Base-by-base conservation (phyloP, 2,888 invertebrate genomes). In the Chirona hameri region DNA sequence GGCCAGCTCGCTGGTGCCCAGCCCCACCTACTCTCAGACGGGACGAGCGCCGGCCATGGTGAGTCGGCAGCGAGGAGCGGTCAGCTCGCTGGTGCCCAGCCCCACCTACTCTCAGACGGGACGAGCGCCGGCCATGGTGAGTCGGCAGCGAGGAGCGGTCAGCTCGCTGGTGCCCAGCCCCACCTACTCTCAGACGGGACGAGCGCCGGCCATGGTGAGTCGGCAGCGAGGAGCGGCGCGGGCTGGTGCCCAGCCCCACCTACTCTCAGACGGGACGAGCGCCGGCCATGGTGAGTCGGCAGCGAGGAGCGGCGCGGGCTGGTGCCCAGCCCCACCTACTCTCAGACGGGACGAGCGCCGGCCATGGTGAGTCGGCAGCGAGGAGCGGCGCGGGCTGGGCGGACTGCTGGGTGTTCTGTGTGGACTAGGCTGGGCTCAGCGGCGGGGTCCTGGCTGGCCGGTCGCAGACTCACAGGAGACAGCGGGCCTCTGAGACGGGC, bases 61-160 rank as follows among this genome's bases (percentile, higher is more conserved):
- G 46, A 76, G 76, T 46, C 3, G 24, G 10, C 52, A 18, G 15
- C 76, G 39, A 14, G 14, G 76, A 0, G 52, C 52, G n/a, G 52
- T 52, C 80, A 80, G 80, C 80, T 29, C 27, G 0, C 80, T 80
- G 15, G 52, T 80, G 52, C 52, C 80, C 55, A 80, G 80, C 21
- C 80, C 80, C 18, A 80, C 80, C 39, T 76, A 76, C 76, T 76
- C 76, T 21, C 76, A 76, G 76, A 76, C 76, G 76, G 76, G 46
- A 21, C 76, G 76, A 1, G 0, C 39, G 7, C 24, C 76, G 24
- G 76, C 39, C 76, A 46, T 76, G 76, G 76, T 76, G 46, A 76
- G 76, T 46, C 3, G 24, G 10, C 52, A 18, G 15, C 76, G 39
- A 14, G 14, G 76, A 0, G 52, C 52, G n/a, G 52, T 52, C 79